These are phyloP conservation scores for Zoanthus sociatus DNA, from an alignment of 92 coral and sea anemone species.

Conservation along the genomic window DNA sequence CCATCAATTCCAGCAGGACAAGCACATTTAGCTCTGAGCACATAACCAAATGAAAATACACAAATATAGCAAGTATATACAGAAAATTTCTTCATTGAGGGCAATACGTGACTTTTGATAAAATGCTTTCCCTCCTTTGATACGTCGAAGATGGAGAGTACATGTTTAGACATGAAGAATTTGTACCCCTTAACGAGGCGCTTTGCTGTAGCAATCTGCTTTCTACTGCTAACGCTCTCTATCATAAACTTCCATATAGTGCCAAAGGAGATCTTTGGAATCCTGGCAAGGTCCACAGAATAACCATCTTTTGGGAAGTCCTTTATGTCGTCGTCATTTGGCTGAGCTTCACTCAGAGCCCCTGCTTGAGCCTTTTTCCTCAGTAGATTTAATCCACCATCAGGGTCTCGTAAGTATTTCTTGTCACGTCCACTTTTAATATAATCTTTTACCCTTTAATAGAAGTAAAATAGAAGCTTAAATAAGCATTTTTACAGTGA, in stretches of 20 bases:
- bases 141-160: conserved; percentile 15
- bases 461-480: neutral
- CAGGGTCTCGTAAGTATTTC: conserved; percentile 53
- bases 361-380: conserved; percentile 54
- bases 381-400: conserved; percentile 41
- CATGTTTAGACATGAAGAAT: conserved; percentile 56
- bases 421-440: conserved; percentile 35
- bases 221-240: conserved; percentile 19
- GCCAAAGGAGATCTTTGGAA: conserved; percentile 47
- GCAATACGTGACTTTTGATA: conserved; percentile 42
- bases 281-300: neutral
- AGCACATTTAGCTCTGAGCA: conserved; percentile 36
- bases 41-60: conserved; percentile 28
- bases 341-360: conserved; percentile 5
- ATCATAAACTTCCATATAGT: conserved; percentile 55
- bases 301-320: neutral
- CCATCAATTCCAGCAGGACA: conserved; percentile 52
- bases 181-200: conserved; percentile 48
- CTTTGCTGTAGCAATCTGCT: conserved; percentile 55
- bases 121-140: conserved; percentile 28
- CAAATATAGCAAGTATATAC: conserved; percentile 39
- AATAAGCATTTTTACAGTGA: no score
- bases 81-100: conserved; percentile 51
- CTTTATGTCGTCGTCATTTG: neutral
- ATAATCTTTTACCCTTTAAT: conserved; percentile 49